Base-by-base conservation (phyloP, 2,888 invertebrate species). In the Clistopyga incitator region DNA sequence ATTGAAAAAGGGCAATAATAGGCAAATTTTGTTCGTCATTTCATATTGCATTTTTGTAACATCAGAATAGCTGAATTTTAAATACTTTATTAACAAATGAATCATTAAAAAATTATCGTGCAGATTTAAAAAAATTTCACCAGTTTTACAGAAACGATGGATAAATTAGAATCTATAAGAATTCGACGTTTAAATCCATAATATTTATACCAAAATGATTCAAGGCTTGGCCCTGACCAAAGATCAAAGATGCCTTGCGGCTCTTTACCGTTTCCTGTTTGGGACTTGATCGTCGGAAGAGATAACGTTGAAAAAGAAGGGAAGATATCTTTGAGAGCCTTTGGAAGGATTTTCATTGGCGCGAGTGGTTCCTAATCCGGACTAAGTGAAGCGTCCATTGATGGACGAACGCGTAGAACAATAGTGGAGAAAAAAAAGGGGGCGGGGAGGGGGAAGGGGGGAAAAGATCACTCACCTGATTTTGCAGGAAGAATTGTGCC, bases 401-500 rank as follows among this genome's bases (percentile, higher is more conserved):
- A 20, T 42, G 18, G 20, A n/a, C 23, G 23, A 50, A 56, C 29
- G 64, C 68, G 18, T 25, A 13, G 61, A 59, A 59, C 34, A 25
- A 42, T 34, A 38, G 13, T 18, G 25, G 11, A 29, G 15, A 52
- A 71, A 15, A 70, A 54, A 13, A 74, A 34, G 45, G 52, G 59
- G 50, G 70, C 71, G 13, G 47, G 47, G 65, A 20, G n/a, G n/a
- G n/a, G 45, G 52, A 65, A 56, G 70, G 75, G 13, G 47, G 47
- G 65, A 20, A 15, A 64, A 80, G 78, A 83, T 75, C 52, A 85
- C 82, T 65, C 91, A 96, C 96, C 95, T 96, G 97, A 93, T 97
- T 97, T 92, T 97, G 97, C 76, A 97, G 93, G 92, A 97, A 95
- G 91, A 97, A 96, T 91, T 97, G 97, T 25, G 96, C 95, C 88